Base-by-base conservation (phyloP, 1,140 invertebrate species). In the Halesus radiatus region DNA sequence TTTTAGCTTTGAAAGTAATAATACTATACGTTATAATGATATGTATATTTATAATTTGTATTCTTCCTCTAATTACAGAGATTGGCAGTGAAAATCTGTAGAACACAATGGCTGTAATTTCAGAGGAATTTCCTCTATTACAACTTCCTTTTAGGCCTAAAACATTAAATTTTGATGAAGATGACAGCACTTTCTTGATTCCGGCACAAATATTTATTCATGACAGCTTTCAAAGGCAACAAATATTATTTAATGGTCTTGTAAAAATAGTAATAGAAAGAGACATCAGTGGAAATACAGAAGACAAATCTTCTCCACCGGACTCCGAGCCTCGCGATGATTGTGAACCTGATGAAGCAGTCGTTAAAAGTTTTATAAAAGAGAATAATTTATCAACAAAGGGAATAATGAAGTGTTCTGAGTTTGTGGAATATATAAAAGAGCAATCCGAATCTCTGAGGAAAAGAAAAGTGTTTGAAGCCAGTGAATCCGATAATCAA, bases 161-260 rank as follows among this genome's bases (percentile, higher is more conserved):
- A 52, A 23, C 56, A 26, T 62, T 76, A 64, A 45, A 23, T 26
- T 76, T 76, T 26, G 75, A 76, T 22, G 53, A 75, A 20, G 54
- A 76, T 23, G 75, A 66, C 64, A 45, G 32, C 13, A 62, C 56
- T 13, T 68, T 78, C 23, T 22, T 66, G 15, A 68, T 78, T 64
- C 45, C 56, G 20, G 60, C 64, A 26, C 58, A 82, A 66, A 72
- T 82, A 16, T 77, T 58, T 68, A 56, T 80, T 32, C 79, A 82
- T 56, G 81, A 82, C 16, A 73, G 53, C 50, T 82, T 82, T 45
- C 81, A 82, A 80, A 82, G 79, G 58, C 70, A 77, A 78, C 64
- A 73, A 3, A 77, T 60, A 10, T n/a, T 82, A 4, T 77, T 82
- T 26, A 77, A 82, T 56, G 81, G 81, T 32, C 52, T 82, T 16